Percentiles rank a stretch among this genome's conserved stretches.
These are phyloP conservation scores for Thelaira solivaga DNA, from an alignment of 2,888 invertebrate genomes.

Conservation along the genomic window DNA sequence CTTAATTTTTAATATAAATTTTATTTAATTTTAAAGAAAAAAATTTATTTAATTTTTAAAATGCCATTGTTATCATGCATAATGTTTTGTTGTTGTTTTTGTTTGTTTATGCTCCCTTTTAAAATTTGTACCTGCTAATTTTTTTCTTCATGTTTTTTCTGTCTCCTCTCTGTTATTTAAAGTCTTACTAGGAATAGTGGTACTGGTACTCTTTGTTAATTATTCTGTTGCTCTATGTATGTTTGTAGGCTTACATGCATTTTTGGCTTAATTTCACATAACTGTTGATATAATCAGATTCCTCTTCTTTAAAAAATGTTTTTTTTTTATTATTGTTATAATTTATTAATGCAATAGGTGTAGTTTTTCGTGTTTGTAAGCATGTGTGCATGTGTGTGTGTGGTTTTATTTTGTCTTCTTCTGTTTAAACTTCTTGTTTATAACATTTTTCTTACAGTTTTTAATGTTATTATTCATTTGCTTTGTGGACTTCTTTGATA, in stretches of 20 bases:
- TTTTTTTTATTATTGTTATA: conserved; percentile 67
- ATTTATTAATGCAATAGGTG: conserved; percentile 72
- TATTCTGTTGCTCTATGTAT: conserved; percentile 14
- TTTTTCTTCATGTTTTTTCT: not conserved
- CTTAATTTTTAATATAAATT: not conserved
- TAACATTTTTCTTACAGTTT: conserved; percentile 19
- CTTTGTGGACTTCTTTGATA: conserved; percentile 24
- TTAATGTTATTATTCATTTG: conserved; percentile 28
- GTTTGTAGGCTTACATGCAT: conserved; percentile 42
- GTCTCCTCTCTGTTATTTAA: not conserved
- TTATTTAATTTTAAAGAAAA: too few relatives aligned
- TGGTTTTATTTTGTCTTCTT: not conserved
- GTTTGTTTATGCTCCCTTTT: too few relatives aligned
- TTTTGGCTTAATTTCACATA: conserved; percentile 66
- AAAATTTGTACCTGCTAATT: not conserved
- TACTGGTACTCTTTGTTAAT: conserved; percentile 7
- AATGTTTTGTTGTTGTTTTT: not conserved
- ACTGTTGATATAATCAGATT: conserved; percentile 71
- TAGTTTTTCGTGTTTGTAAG: conserved; percentile 10
- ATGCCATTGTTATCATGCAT: too few relatives aligned
- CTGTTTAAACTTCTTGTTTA: not conserved
- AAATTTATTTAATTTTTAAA: too few relatives aligned
- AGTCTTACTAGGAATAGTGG: not conserved
- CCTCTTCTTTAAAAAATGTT: conserved; percentile 55
- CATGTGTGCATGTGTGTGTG: not conserved